These are phyloP conservation scores for Okapia johnstoni DNA, from an alignment of 2,113 vertebrate genomes.

Conservation along the genomic window DNA sequence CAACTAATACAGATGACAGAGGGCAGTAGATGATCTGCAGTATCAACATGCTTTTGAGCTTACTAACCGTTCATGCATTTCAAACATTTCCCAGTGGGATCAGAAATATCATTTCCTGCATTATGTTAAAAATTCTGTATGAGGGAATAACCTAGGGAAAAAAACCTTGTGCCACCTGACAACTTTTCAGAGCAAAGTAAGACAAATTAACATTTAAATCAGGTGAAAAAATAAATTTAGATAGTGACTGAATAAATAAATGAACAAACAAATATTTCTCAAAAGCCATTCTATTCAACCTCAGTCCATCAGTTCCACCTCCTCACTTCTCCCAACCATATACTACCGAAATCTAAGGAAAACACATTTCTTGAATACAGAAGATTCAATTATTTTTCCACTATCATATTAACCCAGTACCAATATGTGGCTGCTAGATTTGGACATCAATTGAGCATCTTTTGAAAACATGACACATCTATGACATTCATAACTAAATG, in stretches of 20 bases:
- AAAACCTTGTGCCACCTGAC: background rate
- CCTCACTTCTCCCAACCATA: background rate
- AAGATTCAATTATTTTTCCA: background rate
- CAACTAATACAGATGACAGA: slow-evolving; percentile 48
- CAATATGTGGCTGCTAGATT: background rate
- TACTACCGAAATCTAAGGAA: background rate
- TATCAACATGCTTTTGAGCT: slow-evolving; percentile 76
- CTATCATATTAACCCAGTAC: background rate
- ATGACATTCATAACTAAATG: background rate
- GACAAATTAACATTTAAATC: slow-evolving; percentile 24
- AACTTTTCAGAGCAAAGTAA: slow-evolving; percentile 1
- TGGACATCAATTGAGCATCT: background rate
- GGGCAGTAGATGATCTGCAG: slow-evolving; percentile 70
- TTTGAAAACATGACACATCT: background rate
- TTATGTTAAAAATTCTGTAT: background rate
- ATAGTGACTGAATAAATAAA: background rate
- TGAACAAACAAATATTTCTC: background rate
- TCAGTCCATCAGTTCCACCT: background rate
- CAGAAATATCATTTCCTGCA: background rate
- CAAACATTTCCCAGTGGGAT: slow-evolving; percentile 60
- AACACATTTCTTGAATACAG: background rate
- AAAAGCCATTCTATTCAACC: background rate
- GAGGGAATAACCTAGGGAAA: background rate
- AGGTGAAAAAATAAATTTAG: background rate
- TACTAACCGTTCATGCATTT: slow-evolving; percentile 77